Evolutionary conservation across 1,140 invertebrate genomes (phyloP).

Genomic region (Lycorma delicatula): DNA sequence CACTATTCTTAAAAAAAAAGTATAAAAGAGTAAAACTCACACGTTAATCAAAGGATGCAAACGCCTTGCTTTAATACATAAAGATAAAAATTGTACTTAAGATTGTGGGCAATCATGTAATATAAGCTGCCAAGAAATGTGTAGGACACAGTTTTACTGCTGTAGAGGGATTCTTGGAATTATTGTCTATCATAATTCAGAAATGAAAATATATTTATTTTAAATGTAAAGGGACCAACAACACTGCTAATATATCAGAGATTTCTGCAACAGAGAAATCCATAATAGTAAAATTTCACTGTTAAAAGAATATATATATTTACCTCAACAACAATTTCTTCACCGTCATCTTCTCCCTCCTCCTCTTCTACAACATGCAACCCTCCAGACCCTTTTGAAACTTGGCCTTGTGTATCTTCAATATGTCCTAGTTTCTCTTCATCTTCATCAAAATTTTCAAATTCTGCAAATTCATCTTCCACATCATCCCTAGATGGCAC

Average conservation of each 20-base stretch:
- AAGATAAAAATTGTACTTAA: too few species aligned
- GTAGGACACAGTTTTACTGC: neutral
- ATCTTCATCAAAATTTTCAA: slow-evolving; percentile 82
- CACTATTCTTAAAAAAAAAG: too few species aligned
- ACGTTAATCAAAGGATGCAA: too few species aligned
- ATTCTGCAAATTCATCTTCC: slow-evolving; percentile 93
- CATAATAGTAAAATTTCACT: neutral
- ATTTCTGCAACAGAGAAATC: neutral
- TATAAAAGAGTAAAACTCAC: too few species aligned
- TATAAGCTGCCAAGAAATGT: too few species aligned
- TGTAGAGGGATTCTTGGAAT: neutral
- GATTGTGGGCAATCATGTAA: too few species aligned
- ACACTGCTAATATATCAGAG: neutral
- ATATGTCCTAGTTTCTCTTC: slow-evolving; percentile 17
- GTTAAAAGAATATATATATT: neutral
- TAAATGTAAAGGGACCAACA: neutral
- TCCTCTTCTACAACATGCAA: slow-evolving; percentile 33
- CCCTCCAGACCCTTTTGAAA: neutral
- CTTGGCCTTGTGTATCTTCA: slow-evolving; percentile 26
- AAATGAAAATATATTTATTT: neutral
- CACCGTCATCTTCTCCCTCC: slow-evolving; percentile 47
- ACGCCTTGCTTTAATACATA: too few species aligned
- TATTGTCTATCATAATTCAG: neutral
- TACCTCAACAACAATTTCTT: slow-evolving; percentile 46
- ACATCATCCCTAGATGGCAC: slow-evolving; percentile 50